Percentiles rank a stretch among this genome's conserved stretches.
These are phyloP conservation scores for Cromileptes altivelis DNA, from an alignment of 2,113 vertebrate species.

Conservation along the genomic window DNA sequence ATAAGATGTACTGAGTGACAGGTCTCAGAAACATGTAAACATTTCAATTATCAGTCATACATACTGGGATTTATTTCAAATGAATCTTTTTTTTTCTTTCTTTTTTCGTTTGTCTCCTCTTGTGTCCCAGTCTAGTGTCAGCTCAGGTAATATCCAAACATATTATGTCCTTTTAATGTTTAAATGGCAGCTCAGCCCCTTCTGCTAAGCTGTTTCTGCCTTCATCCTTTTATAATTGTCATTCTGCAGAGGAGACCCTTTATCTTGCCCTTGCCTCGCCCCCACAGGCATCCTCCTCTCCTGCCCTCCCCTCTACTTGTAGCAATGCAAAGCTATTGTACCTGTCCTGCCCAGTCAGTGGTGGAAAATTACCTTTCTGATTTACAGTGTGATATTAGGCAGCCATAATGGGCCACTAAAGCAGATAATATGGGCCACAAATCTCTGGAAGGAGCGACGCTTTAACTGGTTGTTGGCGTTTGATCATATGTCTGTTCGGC, in stretches of 20 bases:
- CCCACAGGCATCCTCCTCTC: constrained; percentile 11
- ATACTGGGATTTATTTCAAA: background rate
- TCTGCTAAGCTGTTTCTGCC: constrained; percentile 20
- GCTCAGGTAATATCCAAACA: constrained; percentile 16
- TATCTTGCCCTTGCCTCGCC: constrained; percentile 48
- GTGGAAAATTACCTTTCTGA: constrained; percentile 75
- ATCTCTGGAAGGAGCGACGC: constrained; percentile 62
- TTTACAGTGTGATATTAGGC: constrained; percentile 80
- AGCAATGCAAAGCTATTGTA: constrained; percentile 39
- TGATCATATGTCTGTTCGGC: constrained; percentile 59
- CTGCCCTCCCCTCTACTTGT: constrained; percentile 4
- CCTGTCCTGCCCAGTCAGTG: constrained; percentile 64
- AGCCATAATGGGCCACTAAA: constrained; percentile 74
- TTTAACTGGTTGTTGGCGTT: constrained; percentile 73
- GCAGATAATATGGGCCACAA: constrained; percentile 76
- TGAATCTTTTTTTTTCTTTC: too few species aligned
- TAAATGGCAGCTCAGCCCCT: constrained; percentile 12
- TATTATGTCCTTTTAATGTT: constrained; percentile 35
- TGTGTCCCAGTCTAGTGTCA: background rate
- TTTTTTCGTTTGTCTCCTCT: background rate
- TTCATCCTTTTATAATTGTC: constrained; percentile 33
- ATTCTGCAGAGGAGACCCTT: constrained; percentile 46
- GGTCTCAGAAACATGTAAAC: constrained; percentile 2
- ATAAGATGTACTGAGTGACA: background rate
- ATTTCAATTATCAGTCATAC: background rate